These are phyloP conservation scores for Aphyosemion australe DNA, from an alignment of 2,113 vertebrate genomes.

Conservation along the genomic window DNA sequence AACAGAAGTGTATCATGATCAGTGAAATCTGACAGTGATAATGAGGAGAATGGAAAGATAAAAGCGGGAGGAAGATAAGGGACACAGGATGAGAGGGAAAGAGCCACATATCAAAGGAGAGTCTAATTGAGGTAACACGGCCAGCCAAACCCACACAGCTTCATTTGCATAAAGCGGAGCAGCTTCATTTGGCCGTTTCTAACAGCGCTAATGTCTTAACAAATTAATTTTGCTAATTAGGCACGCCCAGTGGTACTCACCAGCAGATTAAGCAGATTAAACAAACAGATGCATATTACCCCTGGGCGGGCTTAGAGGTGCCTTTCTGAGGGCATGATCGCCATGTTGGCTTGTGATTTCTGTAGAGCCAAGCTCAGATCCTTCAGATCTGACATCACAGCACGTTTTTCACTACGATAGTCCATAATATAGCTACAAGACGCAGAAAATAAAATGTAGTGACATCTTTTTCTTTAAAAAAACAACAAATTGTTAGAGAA, in stretches of 20 bases:
- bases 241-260: slow-evolving; percentile 94
- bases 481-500: no score
- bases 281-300: slow-evolving; percentile 94
- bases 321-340: slow-evolving; percentile 35
- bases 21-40: slow-evolving; percentile 70
- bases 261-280: slow-evolving; percentile 96
- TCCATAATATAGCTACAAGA: no score
- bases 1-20: slow-evolving; percentile 91
- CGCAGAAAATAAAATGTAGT: no score
- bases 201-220: slow-evolving; percentile 97
- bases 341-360: slow-evolving; percentile 33
- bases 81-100: slow-evolving; percentile 77
- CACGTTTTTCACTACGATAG: background rate
- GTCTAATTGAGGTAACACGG: slow-evolving; percentile 94
- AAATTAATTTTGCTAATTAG: slow-evolving; percentile 99
- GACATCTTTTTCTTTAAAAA: no score
- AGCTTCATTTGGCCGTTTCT: slow-evolving; percentile 96
- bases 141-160: slow-evolving; percentile 89
- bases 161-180: slow-evolving; percentile 96
- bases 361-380: background rate
- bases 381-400: no score
- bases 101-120: slow-evolving; percentile 91
- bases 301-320: slow-evolving; percentile 81
- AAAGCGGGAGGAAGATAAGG: slow-evolving; percentile 61
- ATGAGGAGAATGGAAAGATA: slow-evolving; percentile 62